Evolutionary conservation across 2,888 invertebrate species (phyloP).

Genomic region (Cephus pulcher): DNA sequence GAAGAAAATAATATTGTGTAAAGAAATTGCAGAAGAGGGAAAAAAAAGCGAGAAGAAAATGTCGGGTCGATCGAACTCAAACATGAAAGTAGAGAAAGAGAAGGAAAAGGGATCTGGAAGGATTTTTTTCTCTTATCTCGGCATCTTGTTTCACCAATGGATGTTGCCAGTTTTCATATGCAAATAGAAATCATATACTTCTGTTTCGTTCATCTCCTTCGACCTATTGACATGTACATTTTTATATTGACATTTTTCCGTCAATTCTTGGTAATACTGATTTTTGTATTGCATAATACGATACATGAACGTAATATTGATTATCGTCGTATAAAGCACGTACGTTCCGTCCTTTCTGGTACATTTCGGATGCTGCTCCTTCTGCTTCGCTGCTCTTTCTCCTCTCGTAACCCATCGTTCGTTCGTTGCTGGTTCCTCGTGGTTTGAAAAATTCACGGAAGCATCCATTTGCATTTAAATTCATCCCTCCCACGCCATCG

Average conservation of each 20-base stretch:
- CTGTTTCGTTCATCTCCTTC: neutral
- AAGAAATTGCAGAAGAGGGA: neutral
- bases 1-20: neutral
- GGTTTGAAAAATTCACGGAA: neutral
- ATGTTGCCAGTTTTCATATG: neutral
- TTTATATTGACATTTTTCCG: neutral
- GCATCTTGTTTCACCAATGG: neutral
- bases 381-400: neutral
- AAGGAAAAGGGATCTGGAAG: neutral
- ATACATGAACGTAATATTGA: neutral
- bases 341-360: neutral
- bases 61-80: neutral
- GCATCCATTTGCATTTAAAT: constrained; percentile 6
- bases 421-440: neutral
- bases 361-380: neutral
- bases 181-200: neutral
- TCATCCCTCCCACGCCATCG: neutral
- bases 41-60: neutral
- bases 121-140: neutral
- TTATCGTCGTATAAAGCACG: neutral
- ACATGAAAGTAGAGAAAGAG: neutral
- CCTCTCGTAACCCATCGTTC: neutral
- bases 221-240: neutral
- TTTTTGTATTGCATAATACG: neutral
- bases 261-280: neutral